Base-by-base conservation (phyloP, 1,140 invertebrate genomes). In the Palaemon carinicauda region DNA sequence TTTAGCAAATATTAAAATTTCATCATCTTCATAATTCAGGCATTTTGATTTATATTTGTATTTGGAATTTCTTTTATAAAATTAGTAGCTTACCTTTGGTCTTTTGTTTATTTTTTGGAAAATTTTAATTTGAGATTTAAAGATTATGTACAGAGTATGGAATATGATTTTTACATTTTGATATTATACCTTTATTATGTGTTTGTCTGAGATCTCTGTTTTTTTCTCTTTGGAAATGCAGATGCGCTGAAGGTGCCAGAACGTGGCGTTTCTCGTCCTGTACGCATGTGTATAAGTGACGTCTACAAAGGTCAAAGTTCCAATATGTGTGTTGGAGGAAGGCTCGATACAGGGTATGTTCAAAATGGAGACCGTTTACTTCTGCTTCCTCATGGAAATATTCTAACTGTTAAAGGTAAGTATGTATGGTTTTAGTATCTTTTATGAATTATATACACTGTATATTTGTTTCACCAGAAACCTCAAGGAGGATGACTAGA, bases 281-380 rank as follows among this genome's bases (percentile, higher is more conserved):
- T 87, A 29, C 93, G 98, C n/a, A 94, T 98, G 91, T 96, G 96
- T 29, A 94, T 99, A 0, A 96, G 96, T 91, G 98, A 99, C 93
- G 95, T 99, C 85, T 98, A 96, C 91, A 99, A 99, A 93, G 96
- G 97, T 10, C 91, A 92, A 78, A 91, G 92, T 3, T 95, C 95
- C 1, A 95, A 96, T 3, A 96, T 97, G 90, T 97, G 96, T 92
- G 94, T 99, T 7, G 95, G 95, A 7, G 98, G 98, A 9, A 94
- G 96, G 69, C 94, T 99, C 79, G 98, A 99, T 93, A 96, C 97
- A 69, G 98, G 98, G 10, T 94, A 95, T 90, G 91, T 99, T 0
- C 95, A 96, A 89, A 91, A 94, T 54, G 96, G 96, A 53, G 98
- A 99, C 90, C 96, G 96, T 92, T 94, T 99, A 1, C 90, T 98